Evolutionary conservation across 2,113 vertebrate species (phyloP), one percentile per base, ranked within the genome.

Genomic region (Prochilodus magdalenae): DNA sequence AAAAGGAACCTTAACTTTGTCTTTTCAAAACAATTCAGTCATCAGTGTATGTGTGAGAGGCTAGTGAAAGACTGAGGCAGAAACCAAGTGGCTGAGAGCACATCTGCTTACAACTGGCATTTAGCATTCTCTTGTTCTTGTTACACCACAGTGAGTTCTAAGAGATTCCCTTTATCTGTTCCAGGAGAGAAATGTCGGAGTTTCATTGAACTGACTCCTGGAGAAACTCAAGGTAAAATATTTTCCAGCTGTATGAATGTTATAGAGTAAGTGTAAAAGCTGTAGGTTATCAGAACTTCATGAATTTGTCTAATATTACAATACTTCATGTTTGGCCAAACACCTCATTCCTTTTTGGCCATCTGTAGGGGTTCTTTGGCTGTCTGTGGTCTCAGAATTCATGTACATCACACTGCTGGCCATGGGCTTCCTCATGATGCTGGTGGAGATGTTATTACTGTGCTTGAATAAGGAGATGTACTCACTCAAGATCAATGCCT

Each of bases 401-500:
- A 90, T 89, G 73, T 95, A 95, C 88, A 96, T 96, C 69, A 89
- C 92, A 10, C 90, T 96, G 5, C 87, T 96, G 87, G 92, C 92
- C 2, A 88, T 93, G 85, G 95, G 95, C 33, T 95, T 95, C 85
- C 87, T 96, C 57, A 89, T 96, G 26, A 95, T 96, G 95, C 94
- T 94, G 40, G 85, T 95, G 77, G 95, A 96, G 80, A 81, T 84
- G 2, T 78, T 94, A 15, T 94, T 93, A 75, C 88, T 93, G 59
- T 94, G 93, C 70, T 91, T 91, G 33, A 91, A 88, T 81, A 93
- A 93, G 86, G 92, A 94, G 79, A 93, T 95, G 90, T 89, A 92
- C 8, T 93, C 94, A 0, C 93, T 96, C 11, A 95, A 95, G 89
- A 94, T 96, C 88, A 96, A 95, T 55, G 94, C 95, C 85, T 96